These are phyloP conservation scores for Myotis daubentonii DNA, from an alignment of 2,797 vertebrate species.

Conservation along the genomic window DNA sequence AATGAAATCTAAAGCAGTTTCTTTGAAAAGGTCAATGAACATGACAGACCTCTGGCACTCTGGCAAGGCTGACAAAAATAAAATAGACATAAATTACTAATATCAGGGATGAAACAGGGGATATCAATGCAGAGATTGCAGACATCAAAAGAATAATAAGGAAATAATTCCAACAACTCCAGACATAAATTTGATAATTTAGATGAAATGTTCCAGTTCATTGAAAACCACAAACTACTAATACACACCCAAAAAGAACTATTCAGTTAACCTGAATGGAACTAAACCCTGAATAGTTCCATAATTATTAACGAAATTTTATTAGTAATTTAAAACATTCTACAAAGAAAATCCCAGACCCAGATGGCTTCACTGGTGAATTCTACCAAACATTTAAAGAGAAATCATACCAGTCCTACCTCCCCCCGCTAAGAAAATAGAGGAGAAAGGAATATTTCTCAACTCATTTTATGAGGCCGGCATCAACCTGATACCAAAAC, in stretches of 20 bases:
- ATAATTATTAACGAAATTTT: too few species aligned
- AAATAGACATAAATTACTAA: neutral
- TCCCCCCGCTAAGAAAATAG: conserved; percentile 29
- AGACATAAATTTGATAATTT: neutral
- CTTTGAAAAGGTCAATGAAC: conserved; percentile 25
- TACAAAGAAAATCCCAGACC: neutral
- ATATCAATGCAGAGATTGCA: neutral
- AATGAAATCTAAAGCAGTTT: neutral
- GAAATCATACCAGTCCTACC: conserved; percentile 1
- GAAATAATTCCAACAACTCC: neutral
- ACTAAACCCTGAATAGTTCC: neutral
- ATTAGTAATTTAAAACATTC: conserved; percentile 7
- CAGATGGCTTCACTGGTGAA: neutral
- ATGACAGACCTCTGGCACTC: neutral
- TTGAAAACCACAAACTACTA: conserved; percentile 33
- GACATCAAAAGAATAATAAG: neutral
- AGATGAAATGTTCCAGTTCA: neutral
- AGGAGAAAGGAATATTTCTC: neutral
- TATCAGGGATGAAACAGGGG: neutral
- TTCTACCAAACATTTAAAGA: conserved; percentile 20
- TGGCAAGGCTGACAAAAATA: neutral
- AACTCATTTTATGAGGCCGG: neutral
- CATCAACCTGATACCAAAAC: neutral
- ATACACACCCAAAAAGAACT: conserved; percentile 5
- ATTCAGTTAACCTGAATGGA: neutral